Conservation (phyloP, 2,888 invertebrate species). For the Clunio marinus region DNA sequence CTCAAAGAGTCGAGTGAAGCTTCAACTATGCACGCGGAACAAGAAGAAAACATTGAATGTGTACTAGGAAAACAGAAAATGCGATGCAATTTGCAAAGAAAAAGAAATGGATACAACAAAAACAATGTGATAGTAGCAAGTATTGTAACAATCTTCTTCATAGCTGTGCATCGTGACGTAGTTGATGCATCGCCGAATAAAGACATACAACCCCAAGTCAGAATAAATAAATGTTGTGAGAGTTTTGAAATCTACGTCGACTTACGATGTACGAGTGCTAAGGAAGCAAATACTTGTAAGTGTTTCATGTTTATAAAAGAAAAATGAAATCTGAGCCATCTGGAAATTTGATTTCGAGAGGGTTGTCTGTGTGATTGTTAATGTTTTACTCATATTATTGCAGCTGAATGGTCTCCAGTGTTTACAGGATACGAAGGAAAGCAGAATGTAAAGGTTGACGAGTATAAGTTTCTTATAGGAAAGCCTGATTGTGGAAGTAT, state of each 20-base stretch:
- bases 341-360: slow-evolving; percentile 18
- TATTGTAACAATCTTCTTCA: slow-evolving; percentile 27
- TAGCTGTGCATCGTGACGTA: slow-evolving; percentile 5
- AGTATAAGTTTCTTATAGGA: slow-evolving; percentile 60
- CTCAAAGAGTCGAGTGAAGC: neutral
- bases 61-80: slow-evolving; percentile 35
- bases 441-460: slow-evolving; percentile 55
- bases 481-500: slow-evolving; percentile 66
- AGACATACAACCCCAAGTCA: slow-evolving; percentile 48
- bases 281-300: slow-evolving; percentile 59
- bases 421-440: slow-evolving; percentile 63
- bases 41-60: slow-evolving; percentile 30
- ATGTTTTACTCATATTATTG: slow-evolving; percentile 41
- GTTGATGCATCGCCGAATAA: slow-evolving; percentile 33
- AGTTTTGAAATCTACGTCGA: slow-evolving; percentile 66
- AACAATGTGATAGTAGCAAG: slow-evolving; percentile 37
- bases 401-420: slow-evolving; percentile 58
- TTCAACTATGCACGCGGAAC: slow-evolving; percentile 14
- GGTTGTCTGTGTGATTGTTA: neutral
- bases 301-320: slow-evolving; percentile 40
- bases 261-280: slow-evolving; percentile 60
- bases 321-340: neutral
- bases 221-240: slow-evolving; percentile 77
- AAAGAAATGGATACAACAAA: slow-evolving; percentile 28
- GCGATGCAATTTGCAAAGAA: slow-evolving; percentile 24